These are phyloP conservation scores for Arrhopalites spinosus DNA, from an alignment of 2,888 invertebrate genomes.

Conservation along the genomic window DNA sequence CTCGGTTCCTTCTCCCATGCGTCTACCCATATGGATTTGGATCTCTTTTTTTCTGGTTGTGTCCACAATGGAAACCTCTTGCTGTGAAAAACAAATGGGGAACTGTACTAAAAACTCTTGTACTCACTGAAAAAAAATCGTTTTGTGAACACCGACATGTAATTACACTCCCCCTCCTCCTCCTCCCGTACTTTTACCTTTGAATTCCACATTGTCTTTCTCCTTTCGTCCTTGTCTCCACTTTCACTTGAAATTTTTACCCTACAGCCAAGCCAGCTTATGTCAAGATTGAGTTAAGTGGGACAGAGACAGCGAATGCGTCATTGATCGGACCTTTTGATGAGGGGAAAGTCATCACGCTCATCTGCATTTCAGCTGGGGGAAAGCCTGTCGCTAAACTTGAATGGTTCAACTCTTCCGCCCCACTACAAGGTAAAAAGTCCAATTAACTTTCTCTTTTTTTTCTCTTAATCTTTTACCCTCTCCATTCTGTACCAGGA, in stretches of 20 bases:
- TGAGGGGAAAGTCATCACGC: slow-evolving; percentile 70
- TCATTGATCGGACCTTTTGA: slow-evolving; percentile 71
- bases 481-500: no score
- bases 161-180: not conserved
- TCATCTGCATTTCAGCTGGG: slow-evolving; percentile 76
- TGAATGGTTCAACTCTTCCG: slow-evolving; percentile 80
- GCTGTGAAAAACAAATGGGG: not conserved
- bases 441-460: not conserved
- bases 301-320: slow-evolving; percentile 67
- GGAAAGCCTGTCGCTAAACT: slow-evolving; percentile 85
- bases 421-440: slow-evolving; percentile 66
- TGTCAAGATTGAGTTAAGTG: slow-evolving; percentile 71
- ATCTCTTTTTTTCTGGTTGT: not conserved
- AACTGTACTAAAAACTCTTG: no score
- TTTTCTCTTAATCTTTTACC: not conserved
- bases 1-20: slow-evolving; percentile 23
- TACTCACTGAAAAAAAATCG: no score
- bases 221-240: not conserved
- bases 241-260: not conserved
- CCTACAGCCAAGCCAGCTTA: slow-evolving; percentile 77
- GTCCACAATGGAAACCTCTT: slow-evolving; percentile 2
- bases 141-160: not conserved
- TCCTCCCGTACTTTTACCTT: not conserved
- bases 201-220: not conserved
- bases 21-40: slow-evolving; percentile 1